Evolutionary conservation across 1,140 invertebrate species (phyloP).

Genomic region (Drosophila ananassae): DNA sequence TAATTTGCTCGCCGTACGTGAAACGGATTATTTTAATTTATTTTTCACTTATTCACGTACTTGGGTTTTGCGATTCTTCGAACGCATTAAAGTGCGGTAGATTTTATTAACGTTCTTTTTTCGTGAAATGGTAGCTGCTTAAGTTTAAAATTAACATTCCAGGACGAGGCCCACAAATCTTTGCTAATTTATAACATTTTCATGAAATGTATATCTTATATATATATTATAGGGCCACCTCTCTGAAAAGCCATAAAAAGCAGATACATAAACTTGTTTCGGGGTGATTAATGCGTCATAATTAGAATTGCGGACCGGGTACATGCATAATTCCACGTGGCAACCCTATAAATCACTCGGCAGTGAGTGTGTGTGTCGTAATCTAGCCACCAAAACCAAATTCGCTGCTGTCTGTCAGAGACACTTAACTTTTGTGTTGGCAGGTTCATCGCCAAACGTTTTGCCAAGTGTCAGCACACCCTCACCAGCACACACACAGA

Average conservation of each 20-base stretch:
- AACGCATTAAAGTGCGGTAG: constrained; percentile 1
- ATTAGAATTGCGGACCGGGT: constrained; percentile 30
- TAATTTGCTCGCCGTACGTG: constrained; percentile 45
- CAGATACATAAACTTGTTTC: constrained; percentile 38
- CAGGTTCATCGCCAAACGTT: constrained; percentile 46
- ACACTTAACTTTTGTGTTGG: constrained; percentile 54
- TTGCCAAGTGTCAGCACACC: constrained; percentile 34
- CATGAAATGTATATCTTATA: constrained; percentile 1
- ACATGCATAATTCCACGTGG: constrained; percentile 49
- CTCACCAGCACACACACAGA: neutral
- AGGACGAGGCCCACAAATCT: constrained; percentile 16
- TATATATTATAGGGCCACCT: constrained; percentile 11
- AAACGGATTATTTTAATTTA: constrained; percentile 61
- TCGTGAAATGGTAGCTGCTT: constrained; percentile 7
- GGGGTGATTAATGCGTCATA: constrained; percentile 52
- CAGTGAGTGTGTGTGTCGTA: constrained; percentile 19
- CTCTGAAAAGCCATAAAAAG: constrained; percentile 36
- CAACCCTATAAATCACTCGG: constrained; percentile 47
- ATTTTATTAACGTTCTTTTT: neutral
- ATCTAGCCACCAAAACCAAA: constrained; percentile 32
- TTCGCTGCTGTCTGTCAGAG: constrained; percentile 49
- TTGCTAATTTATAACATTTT: constrained; percentile 27
- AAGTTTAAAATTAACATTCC: constrained; percentile 17
- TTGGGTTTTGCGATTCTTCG: neutral
- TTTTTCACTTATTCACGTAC: constrained; percentile 34